A percentile compares a stretch with the other conserved stretches of the same genome.
Conservation (phyloP, 1,140 invertebrate species). For the Achatina immaculata region DNA sequence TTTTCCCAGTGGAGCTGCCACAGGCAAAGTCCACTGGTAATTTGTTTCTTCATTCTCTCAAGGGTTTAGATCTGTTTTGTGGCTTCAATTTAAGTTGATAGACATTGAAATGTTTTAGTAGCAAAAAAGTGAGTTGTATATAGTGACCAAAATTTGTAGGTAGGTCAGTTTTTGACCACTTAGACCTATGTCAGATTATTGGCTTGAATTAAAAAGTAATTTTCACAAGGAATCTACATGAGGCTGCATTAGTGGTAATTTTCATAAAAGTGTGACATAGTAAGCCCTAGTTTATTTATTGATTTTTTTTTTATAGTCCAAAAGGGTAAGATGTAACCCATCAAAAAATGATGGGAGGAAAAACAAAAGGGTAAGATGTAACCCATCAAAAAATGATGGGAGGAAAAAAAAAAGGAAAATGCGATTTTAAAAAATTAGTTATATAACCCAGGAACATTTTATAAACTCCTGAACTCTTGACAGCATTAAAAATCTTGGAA, state of each 20-base stretch:
- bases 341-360: too few relatives aligned
- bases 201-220: neutral
- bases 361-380: too few relatives aligned
- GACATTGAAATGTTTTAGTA: constrained; percentile 2
- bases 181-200: neutral
- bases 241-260: constrained; percentile 9
- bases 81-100: neutral
- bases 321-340: too few relatives aligned
- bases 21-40: neutral
- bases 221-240: neutral
- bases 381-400: too few relatives aligned
- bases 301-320: too few relatives aligned
- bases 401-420: too few relatives aligned
- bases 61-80: neutral
- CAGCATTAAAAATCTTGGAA: too few relatives aligned
- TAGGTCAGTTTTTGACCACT: neutral
- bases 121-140: neutral
- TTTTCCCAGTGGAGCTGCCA: constrained; percentile 35
- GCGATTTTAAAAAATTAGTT: too few relatives aligned
- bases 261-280: neutral
- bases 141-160: neutral
- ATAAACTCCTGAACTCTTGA: too few relatives aligned
- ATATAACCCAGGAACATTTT: too few relatives aligned
- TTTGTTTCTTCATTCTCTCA: constrained; percentile 6
- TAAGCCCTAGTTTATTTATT: too few relatives aligned